A percentile compares a stretch with the other conserved stretches of the same genome.
phyloP scores from a whole-genome alignment of 2,113 vertebrate genomes.

The Misgurnus mizolepis region DNA sequence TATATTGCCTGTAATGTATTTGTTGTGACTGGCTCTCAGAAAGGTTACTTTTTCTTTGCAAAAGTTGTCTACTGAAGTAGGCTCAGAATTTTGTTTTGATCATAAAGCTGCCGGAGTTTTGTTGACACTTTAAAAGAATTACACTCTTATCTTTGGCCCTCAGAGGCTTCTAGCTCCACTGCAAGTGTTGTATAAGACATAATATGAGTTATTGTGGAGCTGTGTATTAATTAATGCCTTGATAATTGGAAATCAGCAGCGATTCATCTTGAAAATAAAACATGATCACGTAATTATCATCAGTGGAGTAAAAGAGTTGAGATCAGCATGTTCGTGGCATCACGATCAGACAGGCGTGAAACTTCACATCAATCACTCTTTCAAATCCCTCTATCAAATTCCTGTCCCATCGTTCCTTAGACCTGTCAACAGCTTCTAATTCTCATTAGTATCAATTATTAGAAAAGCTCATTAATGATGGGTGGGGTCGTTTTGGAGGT shows the following conservation, averaged over 20 bases:
- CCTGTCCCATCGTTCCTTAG: constrained; percentile 17
- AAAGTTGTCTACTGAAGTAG: neutral
- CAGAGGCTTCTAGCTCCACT: neutral
- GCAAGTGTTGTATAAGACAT: constrained; percentile 11
- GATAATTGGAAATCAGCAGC: constrained; percentile 47
- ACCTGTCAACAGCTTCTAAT: constrained; percentile 33
- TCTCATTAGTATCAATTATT: constrained; percentile 53
- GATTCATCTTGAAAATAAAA: constrained; percentile 45
- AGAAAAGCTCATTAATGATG: constrained; percentile 29
- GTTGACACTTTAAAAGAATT: constrained; percentile 13
- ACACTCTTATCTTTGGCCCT: neutral
- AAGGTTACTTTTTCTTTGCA: too few species aligned
- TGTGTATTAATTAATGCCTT: constrained; percentile 40
- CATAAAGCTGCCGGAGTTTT: neutral
- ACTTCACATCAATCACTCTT: constrained; percentile 42
- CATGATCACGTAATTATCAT: constrained; percentile 28
- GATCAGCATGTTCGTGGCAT: neutral
- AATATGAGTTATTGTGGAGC: constrained; percentile 28
- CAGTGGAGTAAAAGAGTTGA: neutral
- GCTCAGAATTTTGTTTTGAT: neutral
- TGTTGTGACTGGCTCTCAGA: neutral
- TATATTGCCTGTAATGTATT: neutral
- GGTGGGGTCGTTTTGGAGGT: constrained; percentile 1
- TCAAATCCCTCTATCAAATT: constrained; percentile 35
- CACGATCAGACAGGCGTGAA: constrained; percentile 13